A percentile compares a stretch with the other conserved stretches of the same genome.
Evolutionary conservation across 2,113 vertebrate species (phyloP).

Genomic region (Zosterops lateralis): DNA sequence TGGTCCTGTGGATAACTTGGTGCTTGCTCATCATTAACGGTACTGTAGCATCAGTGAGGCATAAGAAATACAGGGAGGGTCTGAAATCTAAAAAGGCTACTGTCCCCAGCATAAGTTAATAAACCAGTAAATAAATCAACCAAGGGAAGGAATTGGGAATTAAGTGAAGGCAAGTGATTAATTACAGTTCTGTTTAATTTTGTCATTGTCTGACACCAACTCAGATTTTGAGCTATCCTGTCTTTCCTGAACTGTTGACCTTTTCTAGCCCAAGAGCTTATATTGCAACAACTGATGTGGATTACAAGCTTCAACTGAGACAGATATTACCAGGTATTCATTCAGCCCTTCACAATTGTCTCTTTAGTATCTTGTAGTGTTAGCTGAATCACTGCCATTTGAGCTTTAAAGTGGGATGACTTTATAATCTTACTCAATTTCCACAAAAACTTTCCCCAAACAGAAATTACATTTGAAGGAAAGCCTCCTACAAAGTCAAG

Average conservation of each 20-base stretch:
- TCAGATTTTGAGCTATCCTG: not conserved
- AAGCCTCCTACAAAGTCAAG: not conserved
- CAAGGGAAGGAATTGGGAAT: not conserved
- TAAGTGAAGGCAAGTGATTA: not conserved
- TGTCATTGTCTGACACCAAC: not conserved
- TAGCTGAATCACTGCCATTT: not conserved
- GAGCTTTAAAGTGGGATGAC: not conserved
- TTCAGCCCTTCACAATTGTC: not conserved
- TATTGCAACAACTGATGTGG: not conserved
- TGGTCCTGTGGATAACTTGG: not conserved
- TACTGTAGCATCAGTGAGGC: not conserved
- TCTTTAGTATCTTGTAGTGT: not conserved
- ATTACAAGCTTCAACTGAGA: not conserved
- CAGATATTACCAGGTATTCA: not conserved
- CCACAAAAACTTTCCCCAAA: not conserved
- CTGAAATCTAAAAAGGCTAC: not conserved
- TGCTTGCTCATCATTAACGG: not conserved
- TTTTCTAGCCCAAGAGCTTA: not conserved
- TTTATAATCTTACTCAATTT: not conserved
- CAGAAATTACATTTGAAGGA: not conserved
- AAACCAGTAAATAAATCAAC: not conserved
- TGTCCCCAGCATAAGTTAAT: not conserved
- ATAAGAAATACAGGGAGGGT: not conserved
- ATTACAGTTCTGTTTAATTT: conserved; percentile 7
- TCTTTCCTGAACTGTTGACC: not conserved